These are phyloP conservation scores for Drosophila affinis DNA, from an alignment of 2,888 invertebrate genomes.

Conservation along the genomic window DNA sequence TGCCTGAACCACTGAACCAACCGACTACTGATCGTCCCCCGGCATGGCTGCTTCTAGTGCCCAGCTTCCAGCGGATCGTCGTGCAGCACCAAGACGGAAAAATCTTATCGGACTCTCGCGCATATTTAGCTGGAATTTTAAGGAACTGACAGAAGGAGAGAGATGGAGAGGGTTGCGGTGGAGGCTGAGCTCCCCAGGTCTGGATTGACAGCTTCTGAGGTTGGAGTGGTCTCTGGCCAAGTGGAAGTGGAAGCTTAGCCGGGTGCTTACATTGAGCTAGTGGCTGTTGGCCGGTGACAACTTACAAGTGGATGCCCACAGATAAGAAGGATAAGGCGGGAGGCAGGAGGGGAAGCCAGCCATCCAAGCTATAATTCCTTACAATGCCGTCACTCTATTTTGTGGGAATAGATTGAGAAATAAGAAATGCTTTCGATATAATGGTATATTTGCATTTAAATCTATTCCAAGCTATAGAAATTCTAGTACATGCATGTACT, in stretches of 20 bases:
- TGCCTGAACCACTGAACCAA: too few species aligned
- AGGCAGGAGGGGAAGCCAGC: conserved; percentile 5
- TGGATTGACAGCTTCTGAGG: conserved; percentile 23
- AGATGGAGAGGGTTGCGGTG: neutral
- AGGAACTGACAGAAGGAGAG: conserved; percentile 14
- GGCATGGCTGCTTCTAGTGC: too few species aligned
- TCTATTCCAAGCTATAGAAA: too few species aligned
- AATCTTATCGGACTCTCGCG: conserved; percentile 33
- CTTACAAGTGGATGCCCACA: conserved; percentile 51
- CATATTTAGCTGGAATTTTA: conserved; percentile 35
- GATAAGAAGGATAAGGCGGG: conserved; percentile 46
- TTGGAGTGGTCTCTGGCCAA: conserved; percentile 4
- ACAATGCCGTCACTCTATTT: neutral
- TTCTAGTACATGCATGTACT: too few species aligned
- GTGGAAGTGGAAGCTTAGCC: conserved; percentile 26
- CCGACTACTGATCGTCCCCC: conserved; percentile 15
- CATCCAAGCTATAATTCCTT: conserved; percentile 12
- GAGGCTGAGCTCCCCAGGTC: neutral
- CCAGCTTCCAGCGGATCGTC: conserved; percentile 13
- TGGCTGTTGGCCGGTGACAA: conserved; percentile 64
- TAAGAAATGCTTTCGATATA: neutral
- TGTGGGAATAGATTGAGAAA: conserved; percentile 10
- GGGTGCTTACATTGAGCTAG: conserved; percentile 62
- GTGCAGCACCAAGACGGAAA: conserved; percentile 39
- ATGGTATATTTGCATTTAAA: too few species aligned